Base-by-base conservation (phyloP, 2,113 vertebrate species). In the Anser cygnoides region DNA sequence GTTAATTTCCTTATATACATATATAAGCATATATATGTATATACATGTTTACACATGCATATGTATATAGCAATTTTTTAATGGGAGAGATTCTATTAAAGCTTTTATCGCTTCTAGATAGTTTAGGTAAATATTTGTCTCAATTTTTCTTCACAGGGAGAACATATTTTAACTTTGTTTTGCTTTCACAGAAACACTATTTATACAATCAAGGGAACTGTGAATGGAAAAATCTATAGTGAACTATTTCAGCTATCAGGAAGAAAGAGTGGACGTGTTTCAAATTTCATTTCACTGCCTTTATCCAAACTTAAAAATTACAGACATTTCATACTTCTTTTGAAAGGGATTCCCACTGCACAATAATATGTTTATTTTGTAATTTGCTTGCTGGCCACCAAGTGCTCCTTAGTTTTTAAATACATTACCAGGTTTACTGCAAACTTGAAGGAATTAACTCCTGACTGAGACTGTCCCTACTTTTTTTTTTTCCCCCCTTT, bases 401-500 rank as follows among this genome's bases (percentile, higher is more conserved):
- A 98, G 97, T 98, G 97, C 83, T 97, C 93, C 97, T 98, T 98
- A 97, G 97, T 96, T 97, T 97, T 95, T 97, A 96, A 98, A 95
- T 74, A 90, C 76, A 83, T 94, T 97, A 92, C 84, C 73, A 97
- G 92, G 96, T 97, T 95, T 96, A 66, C 92, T 84, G 89, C 93
- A 97, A 98, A 98, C 95, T 97, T 97, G 95, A 98, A 97, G 91
- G 97, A 97, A 88, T 97, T 96, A 97, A 71, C 68, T 96, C 88
- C 77, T 96, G 91, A 94, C 23, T 97, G 79, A 97, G 75, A 96
- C 50, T 59, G 39, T 67, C 84, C 72, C 41, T n/a, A 37, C 67
- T 43, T 44, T 29, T 31, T 31, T 31, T 31, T 93, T 37, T 7
- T 12, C 37, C 25, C 21, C 31, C 44, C 52, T 77, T n/a, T 44